These are phyloP conservation scores for Parazoanthus atlanticus DNA, from an alignment of 92 coral and sea anemone species.

Conservation along the genomic window DNA sequence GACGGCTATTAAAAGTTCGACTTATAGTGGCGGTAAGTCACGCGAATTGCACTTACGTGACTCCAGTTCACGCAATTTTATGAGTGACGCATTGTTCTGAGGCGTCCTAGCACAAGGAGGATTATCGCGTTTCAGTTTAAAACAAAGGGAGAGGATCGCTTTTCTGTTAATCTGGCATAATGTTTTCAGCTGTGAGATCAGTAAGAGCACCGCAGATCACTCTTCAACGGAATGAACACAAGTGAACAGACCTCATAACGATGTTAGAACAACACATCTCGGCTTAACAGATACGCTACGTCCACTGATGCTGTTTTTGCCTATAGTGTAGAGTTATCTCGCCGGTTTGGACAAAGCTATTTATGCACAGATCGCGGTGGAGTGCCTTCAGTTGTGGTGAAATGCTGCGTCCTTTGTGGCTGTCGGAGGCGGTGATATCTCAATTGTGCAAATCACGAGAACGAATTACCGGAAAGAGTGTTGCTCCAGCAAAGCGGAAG, in stretches of 20 bases:
- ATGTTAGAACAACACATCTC: no score
- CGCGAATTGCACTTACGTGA: background rate
- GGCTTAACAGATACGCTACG: no score
- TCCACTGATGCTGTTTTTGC: background rate
- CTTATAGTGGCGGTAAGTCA: background rate
- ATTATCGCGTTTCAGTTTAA: background rate
- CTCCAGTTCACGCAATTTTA: background rate
- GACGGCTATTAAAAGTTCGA: background rate
- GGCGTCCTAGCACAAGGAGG: background rate
- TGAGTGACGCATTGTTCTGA: background rate
- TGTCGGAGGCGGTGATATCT: background rate
- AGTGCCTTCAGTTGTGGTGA: background rate
- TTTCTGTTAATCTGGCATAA: background rate
- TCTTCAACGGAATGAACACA: background rate
- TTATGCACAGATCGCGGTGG: background rate
- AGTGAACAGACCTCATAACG: background rate
- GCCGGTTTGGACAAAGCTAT: background rate
- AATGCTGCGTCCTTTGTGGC: background rate
- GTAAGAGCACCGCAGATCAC: constrained; percentile 22
- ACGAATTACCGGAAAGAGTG: background rate
- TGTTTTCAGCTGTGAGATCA: background rate
- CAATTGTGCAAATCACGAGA: background rate
- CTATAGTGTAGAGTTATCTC: background rate
- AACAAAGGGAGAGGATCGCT: no score
- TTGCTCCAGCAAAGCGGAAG: constrained; percentile 1